phyloP scores from a whole-genome alignment of 2,113 vertebrate species.

The Elephantulus edwardii region DNA sequence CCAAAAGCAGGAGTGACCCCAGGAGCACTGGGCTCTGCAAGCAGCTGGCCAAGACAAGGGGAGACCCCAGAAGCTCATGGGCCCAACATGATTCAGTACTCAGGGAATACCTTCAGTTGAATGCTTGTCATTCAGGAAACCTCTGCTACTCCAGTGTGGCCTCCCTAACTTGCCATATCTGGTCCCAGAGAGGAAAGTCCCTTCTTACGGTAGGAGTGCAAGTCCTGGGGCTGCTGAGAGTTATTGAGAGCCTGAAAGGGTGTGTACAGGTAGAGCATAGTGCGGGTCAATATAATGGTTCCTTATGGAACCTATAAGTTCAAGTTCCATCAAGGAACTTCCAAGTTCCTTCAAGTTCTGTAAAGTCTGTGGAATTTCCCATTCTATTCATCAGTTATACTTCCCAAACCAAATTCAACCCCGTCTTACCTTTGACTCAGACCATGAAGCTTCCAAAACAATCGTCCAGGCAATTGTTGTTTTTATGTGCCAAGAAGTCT shows the following conservation, averaged over 20 bases:
- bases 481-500: too few species aligned
- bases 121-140: not conserved
- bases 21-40: not conserved
- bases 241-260: not conserved
- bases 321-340: too few species aligned
- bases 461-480: too few species aligned
- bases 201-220: not conserved
- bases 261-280: too few species aligned
- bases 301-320: too few species aligned
- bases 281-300: too few species aligned
- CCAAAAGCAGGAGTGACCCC: not conserved
- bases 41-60: not conserved
- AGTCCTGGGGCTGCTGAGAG: not conserved
- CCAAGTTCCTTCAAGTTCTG: too few species aligned
- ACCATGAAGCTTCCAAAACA: too few species aligned
- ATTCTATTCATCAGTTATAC: too few species aligned
- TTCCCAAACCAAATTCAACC: too few species aligned
- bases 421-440: too few species aligned
- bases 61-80: not conserved
- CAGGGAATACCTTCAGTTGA: not conserved
- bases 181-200: not conserved
- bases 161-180: not conserved
- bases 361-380: too few species aligned
- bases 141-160: not conserved
- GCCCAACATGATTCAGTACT: not conserved